Evolutionary conservation across 2,113 vertebrate species (phyloP).

Genomic region (Delphinus delphis): DNA sequence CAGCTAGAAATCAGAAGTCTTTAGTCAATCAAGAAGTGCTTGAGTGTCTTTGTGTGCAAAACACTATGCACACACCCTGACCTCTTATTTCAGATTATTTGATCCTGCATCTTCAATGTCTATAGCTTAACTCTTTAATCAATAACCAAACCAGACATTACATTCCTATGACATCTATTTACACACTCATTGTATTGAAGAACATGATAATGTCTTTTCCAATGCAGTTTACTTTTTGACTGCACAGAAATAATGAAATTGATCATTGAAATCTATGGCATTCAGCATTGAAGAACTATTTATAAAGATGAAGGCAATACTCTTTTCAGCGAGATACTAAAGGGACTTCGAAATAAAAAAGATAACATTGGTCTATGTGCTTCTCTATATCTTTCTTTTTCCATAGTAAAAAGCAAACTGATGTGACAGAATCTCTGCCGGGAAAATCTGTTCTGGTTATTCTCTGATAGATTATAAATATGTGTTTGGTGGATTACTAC

Average conservation of each 20-base stretch:
- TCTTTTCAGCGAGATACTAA: conserved; percentile 1
- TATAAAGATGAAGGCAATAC: background rate
- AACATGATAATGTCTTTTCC: conserved; percentile 1
- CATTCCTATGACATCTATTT: background rate
- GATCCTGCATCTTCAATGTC: background rate
- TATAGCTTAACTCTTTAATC: conserved; percentile 38
- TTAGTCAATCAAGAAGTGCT: background rate
- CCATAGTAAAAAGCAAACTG: conserved; percentile 9
- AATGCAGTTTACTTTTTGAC: conserved; percentile 26
- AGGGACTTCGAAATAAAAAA: conserved; percentile 25
- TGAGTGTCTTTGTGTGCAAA: background rate
- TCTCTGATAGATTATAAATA: conserved; percentile 35
- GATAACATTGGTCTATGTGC: background rate
- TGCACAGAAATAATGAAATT: background rate
- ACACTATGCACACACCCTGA: background rate
- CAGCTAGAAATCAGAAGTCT: background rate
- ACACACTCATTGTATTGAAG: background rate
- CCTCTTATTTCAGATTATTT: conserved; percentile 15
- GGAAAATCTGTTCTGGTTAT: conserved; percentile 54
- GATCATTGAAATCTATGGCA: background rate
- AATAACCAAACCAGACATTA: conserved; percentile 11
- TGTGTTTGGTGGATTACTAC: conserved; percentile 61
- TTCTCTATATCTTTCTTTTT: conserved; percentile 20
- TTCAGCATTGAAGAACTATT: background rate
- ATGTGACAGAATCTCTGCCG: conserved; percentile 37